Conservation (phyloP, 2,113 vertebrate genomes). For the Oryzias celebensis region DNA sequence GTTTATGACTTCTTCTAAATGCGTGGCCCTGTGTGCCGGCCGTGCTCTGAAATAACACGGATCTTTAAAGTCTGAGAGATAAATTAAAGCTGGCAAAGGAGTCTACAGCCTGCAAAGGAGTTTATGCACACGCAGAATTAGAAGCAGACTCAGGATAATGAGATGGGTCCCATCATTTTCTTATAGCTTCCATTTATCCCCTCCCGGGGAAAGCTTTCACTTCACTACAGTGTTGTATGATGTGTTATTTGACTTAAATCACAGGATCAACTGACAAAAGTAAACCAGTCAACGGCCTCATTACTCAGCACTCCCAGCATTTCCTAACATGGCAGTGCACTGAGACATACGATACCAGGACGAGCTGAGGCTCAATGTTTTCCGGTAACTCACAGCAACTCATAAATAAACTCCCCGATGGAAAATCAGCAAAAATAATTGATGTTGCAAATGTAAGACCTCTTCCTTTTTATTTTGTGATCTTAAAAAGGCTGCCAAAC, state of each 20-base stretch:
- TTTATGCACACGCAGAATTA: background rate
- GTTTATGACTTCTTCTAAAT: slow-evolving; percentile 46
- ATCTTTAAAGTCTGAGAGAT: slow-evolving; percentile 16
- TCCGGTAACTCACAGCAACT: slow-evolving; percentile 23
- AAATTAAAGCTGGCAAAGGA: background rate
- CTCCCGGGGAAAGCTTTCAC: slow-evolving; percentile 8
- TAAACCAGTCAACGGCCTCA: slow-evolving; percentile 21
- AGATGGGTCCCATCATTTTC: slow-evolving; percentile 11
- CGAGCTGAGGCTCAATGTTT: slow-evolving; percentile 3
- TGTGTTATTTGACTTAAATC: slow-evolving; percentile 20
- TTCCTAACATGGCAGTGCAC: slow-evolving; percentile 35
- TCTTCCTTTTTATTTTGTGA: too few relatives aligned
- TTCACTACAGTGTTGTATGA: slow-evolving; percentile 1
- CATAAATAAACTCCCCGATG: slow-evolving; percentile 18
- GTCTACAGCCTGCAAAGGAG: background rate
- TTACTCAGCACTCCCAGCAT: slow-evolving; percentile 23
- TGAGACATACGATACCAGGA: slow-evolving; percentile 6
- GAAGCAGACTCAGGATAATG: background rate
- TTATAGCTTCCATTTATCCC: slow-evolving; percentile 19
- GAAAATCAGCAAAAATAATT: too few relatives aligned
- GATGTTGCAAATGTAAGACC: too few relatives aligned
- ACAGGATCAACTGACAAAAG: slow-evolving; percentile 26
- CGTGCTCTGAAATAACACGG: background rate
- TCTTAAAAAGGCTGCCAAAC: too few relatives aligned
- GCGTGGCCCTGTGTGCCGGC: slow-evolving; percentile 23